A percentile compares a stretch with the other conserved stretches of the same genome.
Evolutionary conservation across 2,113 vertebrate genomes (phyloP).

Genomic region (Motacilla alba): DNA sequence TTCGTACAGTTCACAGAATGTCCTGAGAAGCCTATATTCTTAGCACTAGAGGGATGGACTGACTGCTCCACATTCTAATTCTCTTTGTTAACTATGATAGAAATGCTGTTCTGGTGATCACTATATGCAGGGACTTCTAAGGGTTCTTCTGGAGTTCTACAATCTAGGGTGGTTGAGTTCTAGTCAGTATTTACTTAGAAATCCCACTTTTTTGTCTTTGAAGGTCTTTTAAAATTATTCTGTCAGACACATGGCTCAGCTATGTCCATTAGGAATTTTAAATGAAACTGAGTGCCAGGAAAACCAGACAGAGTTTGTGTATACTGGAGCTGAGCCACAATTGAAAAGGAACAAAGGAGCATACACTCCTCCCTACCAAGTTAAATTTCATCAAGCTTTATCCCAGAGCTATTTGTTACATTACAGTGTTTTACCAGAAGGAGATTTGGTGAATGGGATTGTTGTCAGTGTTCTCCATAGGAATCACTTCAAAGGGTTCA

Average conservation of each 20-base stretch:
- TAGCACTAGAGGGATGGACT: neutral
- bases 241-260: neutral
- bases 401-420: neutral
- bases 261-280: neutral
- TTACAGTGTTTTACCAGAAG: slow-evolving; percentile 81
- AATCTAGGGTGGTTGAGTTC: neutral
- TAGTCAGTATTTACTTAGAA: neutral
- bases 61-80: neutral
- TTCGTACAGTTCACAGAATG: neutral
- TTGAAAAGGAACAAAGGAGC: neutral
- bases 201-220: neutral
- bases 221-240: neutral
- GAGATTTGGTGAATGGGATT: slow-evolving; percentile 80
- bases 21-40: neutral
- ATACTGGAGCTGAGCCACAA: neutral
- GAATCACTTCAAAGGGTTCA: slow-evolving; percentile 82
- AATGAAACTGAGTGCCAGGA: neutral
- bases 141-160: neutral
- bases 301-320: neutral
- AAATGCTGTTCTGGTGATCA: neutral
- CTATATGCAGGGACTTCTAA: neutral
- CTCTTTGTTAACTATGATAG: neutral
- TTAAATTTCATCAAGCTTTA: neutral
- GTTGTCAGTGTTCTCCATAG: slow-evolving; percentile 67
- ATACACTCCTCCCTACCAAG: neutral